A percentile compares a stretch with the other conserved stretches of the same genome.
These are phyloP conservation scores for Periplaneta americana DNA, from an alignment of 1,140 invertebrate genomes.

Conservation along the genomic window DNA sequence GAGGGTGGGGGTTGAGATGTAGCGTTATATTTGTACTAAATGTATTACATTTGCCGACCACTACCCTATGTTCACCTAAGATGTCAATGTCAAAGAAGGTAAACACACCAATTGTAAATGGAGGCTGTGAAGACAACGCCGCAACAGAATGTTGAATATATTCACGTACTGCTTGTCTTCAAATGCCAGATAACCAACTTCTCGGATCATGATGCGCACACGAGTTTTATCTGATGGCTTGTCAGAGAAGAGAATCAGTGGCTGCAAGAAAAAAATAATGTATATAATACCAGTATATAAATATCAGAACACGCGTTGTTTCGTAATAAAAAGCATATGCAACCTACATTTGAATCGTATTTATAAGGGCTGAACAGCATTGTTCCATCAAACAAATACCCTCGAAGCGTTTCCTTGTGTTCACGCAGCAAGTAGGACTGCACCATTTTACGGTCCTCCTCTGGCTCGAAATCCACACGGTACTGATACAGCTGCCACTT, in stretches of 20 bases:
- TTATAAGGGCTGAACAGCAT: conserved; percentile 44
- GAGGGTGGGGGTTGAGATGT: too few species aligned
- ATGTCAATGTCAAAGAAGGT: too few species aligned
- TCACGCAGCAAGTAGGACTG: conserved; percentile 51
- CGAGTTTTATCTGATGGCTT: conserved; percentile 34
- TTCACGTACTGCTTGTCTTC: conserved; percentile 56
- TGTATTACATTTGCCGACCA: too few species aligned
- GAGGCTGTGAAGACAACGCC: conserved; percentile 58
- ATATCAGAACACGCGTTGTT: too few species aligned
- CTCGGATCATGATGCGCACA: conserved; percentile 42
- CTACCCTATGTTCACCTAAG: too few species aligned
- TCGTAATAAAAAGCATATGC: too few species aligned
- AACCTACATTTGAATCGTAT: conserved; percentile 38
- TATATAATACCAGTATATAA: not conserved
- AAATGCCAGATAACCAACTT: conserved; percentile 42
- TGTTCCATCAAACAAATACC: conserved; percentile 53
- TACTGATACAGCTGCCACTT: conserved; percentile 79
- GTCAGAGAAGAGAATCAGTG: conserved; percentile 40
- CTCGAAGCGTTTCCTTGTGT: conserved; percentile 48
- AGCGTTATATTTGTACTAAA: too few species aligned
- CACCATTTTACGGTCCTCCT: conserved; percentile 57
- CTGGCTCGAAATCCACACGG: conserved; percentile 69
- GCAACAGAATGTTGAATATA: conserved; percentile 69
- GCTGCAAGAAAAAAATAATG: conserved; percentile 28
- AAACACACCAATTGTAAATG: conserved; percentile 63